Percentiles rank a stretch among this genome's conserved stretches.
phyloP scores from a whole-genome alignment of 2,888 invertebrate species.

The Laspeyria flexula region DNA sequence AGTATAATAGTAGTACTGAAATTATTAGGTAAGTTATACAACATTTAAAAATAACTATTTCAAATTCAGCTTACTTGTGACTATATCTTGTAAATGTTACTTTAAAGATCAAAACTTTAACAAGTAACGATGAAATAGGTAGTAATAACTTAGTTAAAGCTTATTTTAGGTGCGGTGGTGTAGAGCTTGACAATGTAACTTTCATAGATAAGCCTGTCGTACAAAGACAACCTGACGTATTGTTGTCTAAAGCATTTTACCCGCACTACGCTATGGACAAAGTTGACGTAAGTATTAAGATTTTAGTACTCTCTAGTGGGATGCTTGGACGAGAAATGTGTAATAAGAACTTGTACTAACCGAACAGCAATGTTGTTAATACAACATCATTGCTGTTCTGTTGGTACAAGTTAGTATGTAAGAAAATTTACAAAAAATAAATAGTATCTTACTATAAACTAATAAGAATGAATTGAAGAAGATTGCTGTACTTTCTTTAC shows the following conservation, averaged over 20 bases:
- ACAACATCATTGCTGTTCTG: too few relatives aligned
- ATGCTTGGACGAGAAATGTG: background rate
- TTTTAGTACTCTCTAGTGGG: background rate
- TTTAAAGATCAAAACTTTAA: background rate
- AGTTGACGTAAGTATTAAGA: slow-evolving; percentile 46
- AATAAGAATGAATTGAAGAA: too few relatives aligned
- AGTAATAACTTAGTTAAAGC: background rate
- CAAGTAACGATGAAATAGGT: background rate
- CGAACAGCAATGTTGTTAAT: background rate
- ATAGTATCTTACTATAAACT: too few relatives aligned
- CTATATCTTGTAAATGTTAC: too few relatives aligned
- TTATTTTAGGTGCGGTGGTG: slow-evolving; percentile 52
- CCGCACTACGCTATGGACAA: slow-evolving; percentile 46
- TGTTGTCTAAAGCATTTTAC: slow-evolving; percentile 44
- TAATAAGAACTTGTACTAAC: background rate
- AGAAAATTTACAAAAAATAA: too few relatives aligned
- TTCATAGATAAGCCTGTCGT: slow-evolving; percentile 41
- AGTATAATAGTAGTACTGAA: slow-evolving; percentile 21
- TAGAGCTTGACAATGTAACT: slow-evolving; percentile 45
- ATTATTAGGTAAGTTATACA: slow-evolving; percentile 32
- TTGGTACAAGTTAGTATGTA: too few relatives aligned
- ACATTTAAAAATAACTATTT: background rate
- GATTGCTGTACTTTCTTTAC: too few relatives aligned
- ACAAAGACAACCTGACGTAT: slow-evolving; percentile 32
- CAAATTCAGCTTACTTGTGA: too few relatives aligned